Base-by-base conservation (phyloP, 2,797 vertebrate genomes). In the Moxostoma hubbsi region DNA sequence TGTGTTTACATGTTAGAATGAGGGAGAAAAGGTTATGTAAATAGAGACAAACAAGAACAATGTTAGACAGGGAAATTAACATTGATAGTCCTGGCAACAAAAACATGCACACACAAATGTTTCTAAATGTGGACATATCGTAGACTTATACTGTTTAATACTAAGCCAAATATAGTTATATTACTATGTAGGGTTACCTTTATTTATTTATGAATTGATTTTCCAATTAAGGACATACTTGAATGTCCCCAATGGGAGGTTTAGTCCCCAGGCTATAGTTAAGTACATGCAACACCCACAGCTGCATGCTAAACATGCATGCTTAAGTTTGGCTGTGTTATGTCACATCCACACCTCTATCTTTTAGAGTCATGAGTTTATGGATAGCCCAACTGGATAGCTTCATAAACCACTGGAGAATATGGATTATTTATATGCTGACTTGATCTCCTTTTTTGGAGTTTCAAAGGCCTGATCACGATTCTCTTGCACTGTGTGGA, bases 11-110 rank as follows among this genome's bases (percentile, higher is more conserved):
- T n/a, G 51, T 18, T 46, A 45, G 11, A 12, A 36, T 73, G 59
- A 62, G 72, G 47, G 6, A 64, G 4, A 3, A 74, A 63, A 36
- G 1, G 7, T 24, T 7, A 45, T 53, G 24, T 18, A 54, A 64
- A 64, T 54, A 16, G 6, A 50, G 9, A 50, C 11, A 75, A 3
- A 76, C 7, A 58, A 6, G 4, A 18, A 61, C 10, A 67, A 9
- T 5, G 47, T 75, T 55, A 65, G 7, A 75, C n/a, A 54, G 54
- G 36, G 7, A 6, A 75, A 50, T 57, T 46, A 18, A 55, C 50
- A 55, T 64, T 57, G 5, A 47, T 47, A 12, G 18, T 13, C 13
- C 45, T 59, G 45, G 49, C 18, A 16, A n/a, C 15, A 13, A 15
- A 72, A 8, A 55, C 15, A 8, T 43, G 24, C 24, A 15, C 15